Evolutionary conservation across 2,113 vertebrate genomes (phyloP).

Genomic region (Calonectris borealis): DNA sequence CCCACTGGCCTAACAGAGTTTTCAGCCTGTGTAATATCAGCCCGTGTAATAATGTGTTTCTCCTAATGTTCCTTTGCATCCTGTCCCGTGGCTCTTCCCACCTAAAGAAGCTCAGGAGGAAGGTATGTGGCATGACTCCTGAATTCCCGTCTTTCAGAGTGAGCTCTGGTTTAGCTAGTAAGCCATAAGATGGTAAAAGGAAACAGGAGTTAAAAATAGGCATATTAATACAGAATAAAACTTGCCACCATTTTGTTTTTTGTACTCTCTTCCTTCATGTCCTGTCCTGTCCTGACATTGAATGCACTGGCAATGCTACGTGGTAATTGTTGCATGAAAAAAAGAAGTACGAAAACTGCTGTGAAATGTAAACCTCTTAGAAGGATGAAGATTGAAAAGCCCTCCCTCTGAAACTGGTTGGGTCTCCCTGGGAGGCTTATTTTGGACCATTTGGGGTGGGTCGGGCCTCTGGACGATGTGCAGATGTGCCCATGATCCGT

Average conservation of each 20-base stretch:
- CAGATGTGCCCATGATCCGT: background rate
- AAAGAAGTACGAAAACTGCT: background rate
- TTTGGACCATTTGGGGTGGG: background rate
- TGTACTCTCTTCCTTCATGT: background rate
- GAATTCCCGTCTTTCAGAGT: background rate
- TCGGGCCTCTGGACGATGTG: background rate
- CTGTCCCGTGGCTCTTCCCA: slow-evolving; percentile 13
- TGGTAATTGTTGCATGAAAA: background rate
- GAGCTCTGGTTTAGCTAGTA: background rate
- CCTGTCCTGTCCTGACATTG: background rate
- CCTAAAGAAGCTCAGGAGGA: slow-evolving; percentile 72
- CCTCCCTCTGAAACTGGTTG: background rate
- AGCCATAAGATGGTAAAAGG: background rate
- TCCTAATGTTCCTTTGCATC: slow-evolving; percentile 7
- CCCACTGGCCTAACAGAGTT: background rate
- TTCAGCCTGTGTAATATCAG: background rate
- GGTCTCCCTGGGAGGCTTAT: background rate
- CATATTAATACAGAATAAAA: background rate
- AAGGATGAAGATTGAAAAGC: background rate
- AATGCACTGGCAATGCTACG: fast-evolving
- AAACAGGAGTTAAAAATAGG: background rate
- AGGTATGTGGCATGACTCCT: slow-evolving; percentile 79
- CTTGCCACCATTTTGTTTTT: background rate
- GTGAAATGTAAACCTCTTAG: slow-evolving; percentile 40
- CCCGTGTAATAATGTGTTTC: background rate